Conservation (phyloP, 2,113 vertebrate species). For the Clupea harengus region DNA sequence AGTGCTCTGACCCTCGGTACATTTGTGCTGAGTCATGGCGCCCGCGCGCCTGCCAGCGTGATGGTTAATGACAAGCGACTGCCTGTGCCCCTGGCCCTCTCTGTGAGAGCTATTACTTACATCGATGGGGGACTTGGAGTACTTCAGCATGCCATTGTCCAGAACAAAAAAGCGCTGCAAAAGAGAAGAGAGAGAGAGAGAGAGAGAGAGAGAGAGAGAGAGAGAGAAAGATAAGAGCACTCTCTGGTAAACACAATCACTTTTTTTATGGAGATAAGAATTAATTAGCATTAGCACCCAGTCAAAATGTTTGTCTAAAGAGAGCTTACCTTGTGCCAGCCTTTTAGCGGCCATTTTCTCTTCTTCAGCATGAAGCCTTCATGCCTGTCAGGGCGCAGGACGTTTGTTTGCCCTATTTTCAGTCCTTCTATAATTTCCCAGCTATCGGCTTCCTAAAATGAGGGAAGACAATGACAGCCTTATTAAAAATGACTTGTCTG, state of each 20-base stretch:
- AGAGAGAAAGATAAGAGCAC: background rate
- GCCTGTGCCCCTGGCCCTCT: background rate
- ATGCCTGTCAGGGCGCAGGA: constrained; percentile 94
- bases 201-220: background rate
- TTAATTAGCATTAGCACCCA: background rate
- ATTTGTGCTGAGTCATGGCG: background rate
- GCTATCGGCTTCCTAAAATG: constrained; percentile 87
- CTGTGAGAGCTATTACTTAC: constrained; percentile 77
- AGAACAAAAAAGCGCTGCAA: constrained; percentile 94
- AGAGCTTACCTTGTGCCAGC: constrained; percentile 92
- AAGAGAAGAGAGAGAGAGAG: constrained; percentile 7
- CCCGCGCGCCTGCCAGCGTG: background rate
- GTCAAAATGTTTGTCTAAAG: background rate
- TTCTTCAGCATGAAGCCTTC: constrained; percentile 99
- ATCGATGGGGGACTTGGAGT: constrained; percentile 96
- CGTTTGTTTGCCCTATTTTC: constrained; percentile 95
- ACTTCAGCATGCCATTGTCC: constrained; percentile 98
- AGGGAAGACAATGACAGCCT: constrained; percentile 35
- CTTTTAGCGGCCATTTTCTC: constrained; percentile 99
- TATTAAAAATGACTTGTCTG: background rate
- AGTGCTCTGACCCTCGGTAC: background rate
- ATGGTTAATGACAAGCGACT: background rate
- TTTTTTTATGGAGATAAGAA: background rate
- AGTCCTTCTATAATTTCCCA: constrained; percentile 99
- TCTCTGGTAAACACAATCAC: background rate